These are phyloP conservation scores for Thryonomys swinderianus DNA, from an alignment of 2,113 vertebrate genomes.

Conservation along the genomic window DNA sequence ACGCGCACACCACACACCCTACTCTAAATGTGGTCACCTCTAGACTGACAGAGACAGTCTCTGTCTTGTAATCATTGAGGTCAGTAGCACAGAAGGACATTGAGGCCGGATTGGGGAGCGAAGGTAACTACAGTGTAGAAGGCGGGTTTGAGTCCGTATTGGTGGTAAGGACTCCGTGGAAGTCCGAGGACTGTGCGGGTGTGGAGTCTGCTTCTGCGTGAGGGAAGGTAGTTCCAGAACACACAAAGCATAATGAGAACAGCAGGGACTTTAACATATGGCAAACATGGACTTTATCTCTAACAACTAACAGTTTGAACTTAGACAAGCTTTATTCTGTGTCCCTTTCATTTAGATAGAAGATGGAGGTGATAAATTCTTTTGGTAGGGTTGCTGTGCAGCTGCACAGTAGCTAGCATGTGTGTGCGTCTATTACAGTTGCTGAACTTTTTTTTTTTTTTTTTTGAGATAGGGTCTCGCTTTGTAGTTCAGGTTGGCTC, in stretches of 20 bases:
- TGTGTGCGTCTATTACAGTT: not conserved
- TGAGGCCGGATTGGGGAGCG: not conserved
- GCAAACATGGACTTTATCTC: not conserved
- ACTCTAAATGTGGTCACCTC: not conserved
- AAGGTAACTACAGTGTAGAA: not conserved
- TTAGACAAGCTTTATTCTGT: slow-evolving; percentile 20
- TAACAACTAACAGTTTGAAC: not conserved
- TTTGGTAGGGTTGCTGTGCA: not conserved
- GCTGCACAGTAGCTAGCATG: not conserved
- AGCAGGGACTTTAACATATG: not conserved
- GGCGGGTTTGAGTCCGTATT: not conserved
- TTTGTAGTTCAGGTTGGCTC: no score
- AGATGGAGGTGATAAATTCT: slow-evolving; percentile 14
- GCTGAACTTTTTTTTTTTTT: not conserved
- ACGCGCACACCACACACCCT: not conserved
- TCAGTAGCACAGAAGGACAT: not conserved
- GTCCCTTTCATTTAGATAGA: not conserved
- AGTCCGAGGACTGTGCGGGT: not conserved
- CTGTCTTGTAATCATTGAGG: not conserved
- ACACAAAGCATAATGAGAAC: not conserved
- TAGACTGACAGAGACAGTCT: not conserved
- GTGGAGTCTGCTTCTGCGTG: not conserved
- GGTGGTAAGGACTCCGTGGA: not conserved
- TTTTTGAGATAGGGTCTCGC: no score
- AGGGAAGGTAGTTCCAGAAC: not conserved